Evolutionary conservation across 2,888 invertebrate species (phyloP).

Genomic region (Conomelus anceps): DNA sequence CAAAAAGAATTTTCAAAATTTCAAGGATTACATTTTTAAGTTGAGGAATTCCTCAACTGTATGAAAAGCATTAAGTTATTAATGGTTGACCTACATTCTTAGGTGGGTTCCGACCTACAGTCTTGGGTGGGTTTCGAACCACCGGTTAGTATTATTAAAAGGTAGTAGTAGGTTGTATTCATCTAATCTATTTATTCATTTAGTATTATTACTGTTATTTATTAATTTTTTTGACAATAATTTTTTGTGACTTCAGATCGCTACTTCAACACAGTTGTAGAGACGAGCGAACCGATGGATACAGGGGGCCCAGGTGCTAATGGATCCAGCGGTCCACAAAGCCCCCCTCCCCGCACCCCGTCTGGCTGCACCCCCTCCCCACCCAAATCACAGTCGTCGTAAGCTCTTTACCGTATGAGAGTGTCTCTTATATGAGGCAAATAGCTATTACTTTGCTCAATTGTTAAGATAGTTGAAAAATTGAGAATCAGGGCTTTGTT

Average conservation of each 20-base stretch:
- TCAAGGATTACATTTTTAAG: no score
- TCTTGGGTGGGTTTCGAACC: no score
- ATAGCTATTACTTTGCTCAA: constrained; percentile 20
- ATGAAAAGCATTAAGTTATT: no score
- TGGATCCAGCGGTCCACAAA: constrained; percentile 31
- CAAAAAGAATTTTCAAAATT: no score
- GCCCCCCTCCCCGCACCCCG: constrained; percentile 30
- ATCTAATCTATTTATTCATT: not conserved
- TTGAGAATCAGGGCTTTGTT: constrained; percentile 9
- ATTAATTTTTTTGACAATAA: constrained; percentile 3
- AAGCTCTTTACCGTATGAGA: constrained; percentile 18
- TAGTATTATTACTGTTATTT: not conserved
- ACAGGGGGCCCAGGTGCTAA: constrained; percentile 37
- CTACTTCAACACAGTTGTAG: constrained; percentile 51
- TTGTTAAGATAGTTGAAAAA: constrained; percentile 10
- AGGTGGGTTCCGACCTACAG: no score
- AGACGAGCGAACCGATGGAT: constrained; percentile 48
- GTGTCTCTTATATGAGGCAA: not conserved
- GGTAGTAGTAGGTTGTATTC: no score
- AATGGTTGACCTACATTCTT: no score
- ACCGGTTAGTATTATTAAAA: no score
- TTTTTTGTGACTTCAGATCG: constrained; percentile 43
- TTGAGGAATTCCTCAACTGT: no score
- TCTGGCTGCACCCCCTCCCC: constrained; percentile 27
- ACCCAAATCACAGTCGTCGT: constrained; percentile 31